phyloP scores from a whole-genome alignment of 2,888 invertebrate species.

The Hartigia nigra region DNA sequence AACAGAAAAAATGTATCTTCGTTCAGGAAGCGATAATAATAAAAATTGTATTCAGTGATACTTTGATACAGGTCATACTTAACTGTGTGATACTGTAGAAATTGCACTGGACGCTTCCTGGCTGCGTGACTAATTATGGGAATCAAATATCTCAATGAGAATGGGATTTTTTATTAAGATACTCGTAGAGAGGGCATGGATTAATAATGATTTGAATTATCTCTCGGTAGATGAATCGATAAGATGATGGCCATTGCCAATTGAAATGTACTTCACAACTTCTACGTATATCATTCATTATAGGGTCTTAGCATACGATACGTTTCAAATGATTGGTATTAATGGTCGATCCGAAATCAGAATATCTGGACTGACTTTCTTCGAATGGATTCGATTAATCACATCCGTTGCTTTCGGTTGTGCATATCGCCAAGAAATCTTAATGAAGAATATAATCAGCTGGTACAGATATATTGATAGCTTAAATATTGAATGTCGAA shows the following conservation, averaged over 20 bases:
- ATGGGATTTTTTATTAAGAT: background rate
- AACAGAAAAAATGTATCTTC: background rate
- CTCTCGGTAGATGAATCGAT: background rate
- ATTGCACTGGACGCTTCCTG: background rate
- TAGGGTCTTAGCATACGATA: background rate
- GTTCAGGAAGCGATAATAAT: background rate
- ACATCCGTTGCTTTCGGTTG: background rate
- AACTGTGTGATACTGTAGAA: background rate
- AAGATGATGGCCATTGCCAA: background rate
- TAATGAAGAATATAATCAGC: background rate
- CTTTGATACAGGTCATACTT: background rate
- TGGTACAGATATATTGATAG: background rate
- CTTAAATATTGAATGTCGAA: background rate
- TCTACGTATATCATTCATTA: background rate
- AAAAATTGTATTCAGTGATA: background rate
- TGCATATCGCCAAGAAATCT: background rate
- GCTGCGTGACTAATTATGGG: background rate
- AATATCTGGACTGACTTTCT: background rate
- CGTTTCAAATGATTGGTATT: background rate
- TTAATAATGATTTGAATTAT: background rate
- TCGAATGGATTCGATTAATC: background rate
- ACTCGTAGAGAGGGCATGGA: background rate
- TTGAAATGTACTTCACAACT: background rate
- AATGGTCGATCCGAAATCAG: background rate
- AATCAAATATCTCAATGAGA: background rate